Conservation (phyloP, 2,113 vertebrate genomes). For the Phyllostomus hastatus region DNA sequence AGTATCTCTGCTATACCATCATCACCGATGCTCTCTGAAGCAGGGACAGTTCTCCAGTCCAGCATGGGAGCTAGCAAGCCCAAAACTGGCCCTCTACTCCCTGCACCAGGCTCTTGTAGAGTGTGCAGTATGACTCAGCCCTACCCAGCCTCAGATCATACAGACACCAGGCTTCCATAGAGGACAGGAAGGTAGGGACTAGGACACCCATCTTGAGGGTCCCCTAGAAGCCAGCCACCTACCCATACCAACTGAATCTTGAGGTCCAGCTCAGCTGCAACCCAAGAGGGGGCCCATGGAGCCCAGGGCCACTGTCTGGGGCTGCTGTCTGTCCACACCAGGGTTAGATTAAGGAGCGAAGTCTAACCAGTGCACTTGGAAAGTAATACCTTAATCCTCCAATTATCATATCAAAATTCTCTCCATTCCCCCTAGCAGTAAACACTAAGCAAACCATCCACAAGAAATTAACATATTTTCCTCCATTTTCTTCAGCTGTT, state of each 20-base stretch:
- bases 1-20: neutral
- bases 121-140: neutral
- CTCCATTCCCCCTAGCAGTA: constrained; percentile 33
- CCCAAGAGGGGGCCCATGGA: neutral
- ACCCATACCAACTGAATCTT: neutral
- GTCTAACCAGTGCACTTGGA: constrained; percentile 48
- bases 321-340: neutral
- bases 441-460: constrained; percentile 74
- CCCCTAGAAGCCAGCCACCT: neutral
- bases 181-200: neutral
- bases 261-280: neutral
- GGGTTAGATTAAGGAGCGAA: constrained; percentile 45
- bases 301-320: neutral
- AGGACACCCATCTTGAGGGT: neutral
- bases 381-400: constrained; percentile 71
- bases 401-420: constrained; percentile 59
- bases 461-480: constrained; percentile 84
- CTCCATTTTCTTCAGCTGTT: constrained; percentile 77
- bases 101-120: neutral
- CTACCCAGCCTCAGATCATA: neutral
- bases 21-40: neutral
- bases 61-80: neutral
- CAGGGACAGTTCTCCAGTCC: neutral
- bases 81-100: neutral
- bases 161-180: neutral